Conservation (phyloP, 2,888 invertebrate species). For the Lathronympha strigana region DNA sequence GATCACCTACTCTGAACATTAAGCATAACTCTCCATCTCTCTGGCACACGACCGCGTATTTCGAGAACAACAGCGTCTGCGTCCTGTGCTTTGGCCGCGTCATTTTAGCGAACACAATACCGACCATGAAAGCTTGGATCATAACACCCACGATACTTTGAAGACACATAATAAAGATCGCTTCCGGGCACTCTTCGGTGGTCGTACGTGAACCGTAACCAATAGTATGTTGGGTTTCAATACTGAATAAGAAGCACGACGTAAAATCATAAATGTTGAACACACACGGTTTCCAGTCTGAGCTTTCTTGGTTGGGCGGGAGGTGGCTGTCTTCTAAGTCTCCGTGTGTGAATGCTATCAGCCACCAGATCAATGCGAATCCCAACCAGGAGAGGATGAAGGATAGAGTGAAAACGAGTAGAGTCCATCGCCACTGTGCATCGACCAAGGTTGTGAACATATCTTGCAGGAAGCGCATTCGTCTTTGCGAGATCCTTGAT, state of each 20-base stretch:
- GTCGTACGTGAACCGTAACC: conserved; percentile 94
- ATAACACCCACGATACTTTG: conserved; percentile 95
- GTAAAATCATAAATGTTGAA: conserved; percentile 92
- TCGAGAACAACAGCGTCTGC: conserved; percentile 94
- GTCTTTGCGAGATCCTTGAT: conserved; percentile 92
- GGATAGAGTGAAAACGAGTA: conserved; percentile 92
- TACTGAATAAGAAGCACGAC: conserved; percentile 95
- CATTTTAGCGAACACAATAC: conserved; percentile 95
- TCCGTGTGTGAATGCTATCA: conserved; percentile 93
- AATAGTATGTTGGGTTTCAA: conserved; percentile 96
- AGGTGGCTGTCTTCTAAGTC: conserved; percentile 88
- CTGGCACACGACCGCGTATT: conserved; percentile 92
- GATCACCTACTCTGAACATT: conserved; percentile 95
- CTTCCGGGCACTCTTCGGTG: conserved; percentile 95
- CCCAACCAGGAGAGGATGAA: conserved; percentile 94
- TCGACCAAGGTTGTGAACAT: conserved; percentile 96
- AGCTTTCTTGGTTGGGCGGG: conserved; percentile 73
- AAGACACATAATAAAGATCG: conserved; percentile 94
- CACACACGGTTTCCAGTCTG: conserved; percentile 91
- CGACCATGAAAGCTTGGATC: conserved; percentile 92
- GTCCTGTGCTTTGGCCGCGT: conserved; percentile 95
- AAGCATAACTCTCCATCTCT: conserved; percentile 92
- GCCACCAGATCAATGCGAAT: conserved; percentile 94
- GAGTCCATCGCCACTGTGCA: conserved; percentile 96
- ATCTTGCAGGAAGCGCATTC: conserved; percentile 91